phyloP scores from a whole-genome alignment of 2,113 vertebrate species.

The Carassius gibelio region DNA sequence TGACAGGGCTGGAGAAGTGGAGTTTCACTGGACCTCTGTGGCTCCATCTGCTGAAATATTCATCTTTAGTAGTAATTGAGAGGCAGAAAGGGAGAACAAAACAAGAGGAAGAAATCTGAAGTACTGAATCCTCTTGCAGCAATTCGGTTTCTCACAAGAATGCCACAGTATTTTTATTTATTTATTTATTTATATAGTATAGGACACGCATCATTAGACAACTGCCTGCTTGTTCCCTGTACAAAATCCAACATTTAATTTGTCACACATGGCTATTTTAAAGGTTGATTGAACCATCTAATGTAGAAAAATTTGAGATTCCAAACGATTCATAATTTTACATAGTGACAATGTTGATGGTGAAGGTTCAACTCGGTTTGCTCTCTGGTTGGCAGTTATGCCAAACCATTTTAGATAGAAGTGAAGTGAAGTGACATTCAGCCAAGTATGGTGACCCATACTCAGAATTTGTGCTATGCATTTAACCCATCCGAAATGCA shows the following conservation, averaged over 20 bases:
- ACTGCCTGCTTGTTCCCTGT: neutral
- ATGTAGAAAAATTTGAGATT: neutral
- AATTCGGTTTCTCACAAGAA: neutral
- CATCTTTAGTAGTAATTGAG: conserved; percentile 1
- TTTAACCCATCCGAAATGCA: no score
- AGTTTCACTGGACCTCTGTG: neutral
- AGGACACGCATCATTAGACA: neutral
- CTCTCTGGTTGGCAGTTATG: no score
- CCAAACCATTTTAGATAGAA: no score
- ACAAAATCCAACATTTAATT: neutral
- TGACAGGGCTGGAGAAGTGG: conserved; percentile 14
- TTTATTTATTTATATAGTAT: neutral
- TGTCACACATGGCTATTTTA: neutral
- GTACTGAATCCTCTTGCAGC: neutral
- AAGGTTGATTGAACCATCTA: neutral
- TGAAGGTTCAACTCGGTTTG: no score
- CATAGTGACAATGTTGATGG: no score
- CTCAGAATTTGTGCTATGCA: no score
- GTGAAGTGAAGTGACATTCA: no score
- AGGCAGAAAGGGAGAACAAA: neutral
- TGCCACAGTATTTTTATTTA: neutral
- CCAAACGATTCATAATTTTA: no score
- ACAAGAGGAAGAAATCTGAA: neutral
- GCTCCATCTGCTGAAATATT: conserved; percentile 19
- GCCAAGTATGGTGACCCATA: no score